Conservation (phyloP, 2,888 invertebrate species). For the Cephus spinipes region DNA sequence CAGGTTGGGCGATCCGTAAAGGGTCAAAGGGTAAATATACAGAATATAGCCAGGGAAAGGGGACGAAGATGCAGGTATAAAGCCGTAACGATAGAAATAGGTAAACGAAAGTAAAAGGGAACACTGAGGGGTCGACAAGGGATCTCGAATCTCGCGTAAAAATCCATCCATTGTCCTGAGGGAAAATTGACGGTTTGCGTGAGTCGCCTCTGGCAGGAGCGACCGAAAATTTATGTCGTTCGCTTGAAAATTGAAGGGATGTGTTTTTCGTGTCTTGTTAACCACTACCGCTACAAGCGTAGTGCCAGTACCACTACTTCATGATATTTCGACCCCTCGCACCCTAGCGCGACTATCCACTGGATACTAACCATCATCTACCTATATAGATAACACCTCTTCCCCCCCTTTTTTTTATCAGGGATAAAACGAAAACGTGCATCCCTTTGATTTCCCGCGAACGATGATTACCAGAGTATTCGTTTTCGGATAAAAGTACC, state of each 20-base stretch:
- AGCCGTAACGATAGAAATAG: background rate
- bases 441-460: background rate
- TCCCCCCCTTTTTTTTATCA: background rate
- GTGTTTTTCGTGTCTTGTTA: background rate
- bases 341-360: background rate
- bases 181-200: background rate
- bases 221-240: background rate
- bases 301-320: background rate
- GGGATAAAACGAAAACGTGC: background rate
- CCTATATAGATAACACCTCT: background rate
- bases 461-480: background rate
- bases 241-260: background rate
- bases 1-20: background rate
- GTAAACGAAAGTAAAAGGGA: background rate
- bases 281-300: background rate
- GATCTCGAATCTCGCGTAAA: conserved; percentile 2
- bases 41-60: background rate
- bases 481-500: background rate
- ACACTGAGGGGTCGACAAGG: background rate
- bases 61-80: background rate
- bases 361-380: background rate
- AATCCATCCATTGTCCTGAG: background rate
- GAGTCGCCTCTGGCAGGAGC: background rate
- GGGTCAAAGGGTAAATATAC: background rate
- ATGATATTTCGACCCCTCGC: background rate